These are phyloP conservation scores for Falcaria lacertinaria DNA, from an alignment of 2,888 invertebrate species.

Conservation along the genomic window DNA sequence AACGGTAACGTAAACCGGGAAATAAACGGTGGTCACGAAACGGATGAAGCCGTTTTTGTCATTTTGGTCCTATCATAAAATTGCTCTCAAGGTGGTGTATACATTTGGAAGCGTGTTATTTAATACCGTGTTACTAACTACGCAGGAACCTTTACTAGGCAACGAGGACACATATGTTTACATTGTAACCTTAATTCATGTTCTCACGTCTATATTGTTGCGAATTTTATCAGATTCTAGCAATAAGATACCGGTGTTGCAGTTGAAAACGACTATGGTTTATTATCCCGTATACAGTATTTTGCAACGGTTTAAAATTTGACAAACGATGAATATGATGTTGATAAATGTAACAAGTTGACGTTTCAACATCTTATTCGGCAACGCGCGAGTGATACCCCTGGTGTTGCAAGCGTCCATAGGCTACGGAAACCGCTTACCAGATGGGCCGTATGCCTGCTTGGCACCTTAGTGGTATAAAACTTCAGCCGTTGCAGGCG, in stretches of 20 bases:
- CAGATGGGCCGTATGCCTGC: no score
- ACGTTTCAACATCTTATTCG: not conserved
- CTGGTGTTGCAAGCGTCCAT: no score
- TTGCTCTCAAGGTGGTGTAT: conserved; percentile 32
- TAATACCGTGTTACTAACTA: conserved; percentile 17
- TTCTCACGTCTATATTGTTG: no score
- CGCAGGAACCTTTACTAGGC: conserved; percentile 29
- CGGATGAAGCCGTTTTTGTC: conserved; percentile 52
- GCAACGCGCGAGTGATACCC: no score
- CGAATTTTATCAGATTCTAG: conserved; percentile 23
- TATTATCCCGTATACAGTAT: conserved; percentile 61
- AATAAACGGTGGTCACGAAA: conserved; percentile 49
- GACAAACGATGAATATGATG: conserved; percentile 41
- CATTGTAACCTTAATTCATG: no score
- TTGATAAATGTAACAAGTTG: conserved; percentile 27
- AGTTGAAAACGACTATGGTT: conserved; percentile 49
- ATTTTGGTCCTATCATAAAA: conserved; percentile 40
- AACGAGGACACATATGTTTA: conserved; percentile 41
- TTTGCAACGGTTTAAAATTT: conserved; percentile 58
- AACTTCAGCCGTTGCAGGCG: no score
- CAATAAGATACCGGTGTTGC: conserved; percentile 37
- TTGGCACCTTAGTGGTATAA: no score
- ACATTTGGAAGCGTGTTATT: conserved; percentile 15
- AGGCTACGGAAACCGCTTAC: no score
- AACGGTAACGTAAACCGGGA: conserved; percentile 54